Evolutionary conservation across 2,888 invertebrate species (phyloP).

Genomic region (Pomacea canaliculata): DNA sequence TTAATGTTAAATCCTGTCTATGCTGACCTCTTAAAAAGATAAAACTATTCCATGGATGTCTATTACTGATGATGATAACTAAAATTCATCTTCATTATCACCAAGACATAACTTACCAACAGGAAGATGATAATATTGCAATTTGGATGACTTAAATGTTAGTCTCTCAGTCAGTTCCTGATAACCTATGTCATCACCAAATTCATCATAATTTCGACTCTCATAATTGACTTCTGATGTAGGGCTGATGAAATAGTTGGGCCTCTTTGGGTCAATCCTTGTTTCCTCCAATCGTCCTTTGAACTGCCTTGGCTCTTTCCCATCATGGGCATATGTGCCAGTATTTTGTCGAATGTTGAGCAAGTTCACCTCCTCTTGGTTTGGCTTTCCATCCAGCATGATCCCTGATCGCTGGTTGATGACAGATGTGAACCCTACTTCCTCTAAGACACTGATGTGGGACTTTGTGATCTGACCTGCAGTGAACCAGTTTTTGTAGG

Average conservation of each 20-base stretch:
- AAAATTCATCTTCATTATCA: neutral
- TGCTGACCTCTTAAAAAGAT: too few species aligned
- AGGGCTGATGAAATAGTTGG: constrained; percentile 44
- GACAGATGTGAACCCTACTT: constrained; percentile 47
- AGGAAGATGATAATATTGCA: constrained; percentile 54
- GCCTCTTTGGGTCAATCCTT: constrained; percentile 41
- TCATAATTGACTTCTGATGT: constrained; percentile 53
- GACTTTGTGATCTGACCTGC: constrained; percentile 57
- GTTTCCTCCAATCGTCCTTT: constrained; percentile 39
- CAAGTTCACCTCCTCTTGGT: constrained; percentile 56
- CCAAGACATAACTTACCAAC: constrained; percentile 42
- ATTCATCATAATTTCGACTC: constrained; percentile 50
- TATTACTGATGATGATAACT: neutral
- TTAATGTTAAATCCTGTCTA: too few species aligned
- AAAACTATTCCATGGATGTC: too few species aligned
- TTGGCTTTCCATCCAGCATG: constrained; percentile 41
- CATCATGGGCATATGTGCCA: constrained; percentile 48
- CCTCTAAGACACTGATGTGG: constrained; percentile 46
- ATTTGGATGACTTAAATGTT: constrained; percentile 39
- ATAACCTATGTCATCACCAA: constrained; percentile 62
- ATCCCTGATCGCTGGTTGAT: constrained; percentile 55
- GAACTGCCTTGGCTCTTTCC: constrained; percentile 45
- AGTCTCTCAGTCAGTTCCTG: constrained; percentile 51
- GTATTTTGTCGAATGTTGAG: constrained; percentile 53
- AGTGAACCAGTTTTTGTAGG: constrained; percentile 55